These are phyloP conservation scores for Atta cephalotes DNA, from an alignment of 1,140 invertebrate genomes.

Conservation along the genomic window DNA sequence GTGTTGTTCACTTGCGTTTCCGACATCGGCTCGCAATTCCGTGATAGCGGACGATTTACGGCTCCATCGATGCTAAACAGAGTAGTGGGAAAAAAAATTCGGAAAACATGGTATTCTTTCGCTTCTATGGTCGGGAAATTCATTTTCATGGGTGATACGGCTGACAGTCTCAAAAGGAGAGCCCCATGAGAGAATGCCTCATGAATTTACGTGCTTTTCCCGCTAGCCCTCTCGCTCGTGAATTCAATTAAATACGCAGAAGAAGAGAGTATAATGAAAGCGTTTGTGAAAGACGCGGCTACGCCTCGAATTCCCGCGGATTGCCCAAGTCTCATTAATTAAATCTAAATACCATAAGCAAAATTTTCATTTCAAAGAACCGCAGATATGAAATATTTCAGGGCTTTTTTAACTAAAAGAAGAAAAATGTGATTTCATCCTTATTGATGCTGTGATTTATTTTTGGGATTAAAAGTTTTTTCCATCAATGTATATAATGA, in stretches of 20 bases:
- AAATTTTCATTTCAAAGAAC: conserved; percentile 43
- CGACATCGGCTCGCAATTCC: neutral
- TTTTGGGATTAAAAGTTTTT: neutral
- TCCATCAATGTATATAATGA: neutral
- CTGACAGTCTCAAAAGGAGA: conserved; percentile 36
- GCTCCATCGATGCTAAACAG: neutral
- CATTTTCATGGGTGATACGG: conserved; percentile 8
- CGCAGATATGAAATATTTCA: neutral
- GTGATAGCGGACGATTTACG: conserved; percentile 41
- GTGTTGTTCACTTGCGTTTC: conserved; percentile 27
- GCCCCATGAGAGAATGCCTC: neutral
- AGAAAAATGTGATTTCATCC: neutral
- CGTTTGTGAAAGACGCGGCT: conserved; percentile 19
- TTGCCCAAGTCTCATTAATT: conserved; percentile 40
- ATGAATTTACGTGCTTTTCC: conserved; percentile 24
- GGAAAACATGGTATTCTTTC: neutral
- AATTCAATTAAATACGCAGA: conserved; percentile 54
- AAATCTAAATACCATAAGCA: conserved; percentile 45
- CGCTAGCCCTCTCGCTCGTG: neutral
- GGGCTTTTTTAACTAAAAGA: neutral
- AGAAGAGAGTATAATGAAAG: conserved; percentile 43
- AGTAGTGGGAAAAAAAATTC: neutral
- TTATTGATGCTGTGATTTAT: neutral
- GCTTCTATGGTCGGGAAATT: neutral
- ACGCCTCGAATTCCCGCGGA: neutral